Conservation (phyloP, 1,140 invertebrate genomes). For the Orchestia grillus region DNA sequence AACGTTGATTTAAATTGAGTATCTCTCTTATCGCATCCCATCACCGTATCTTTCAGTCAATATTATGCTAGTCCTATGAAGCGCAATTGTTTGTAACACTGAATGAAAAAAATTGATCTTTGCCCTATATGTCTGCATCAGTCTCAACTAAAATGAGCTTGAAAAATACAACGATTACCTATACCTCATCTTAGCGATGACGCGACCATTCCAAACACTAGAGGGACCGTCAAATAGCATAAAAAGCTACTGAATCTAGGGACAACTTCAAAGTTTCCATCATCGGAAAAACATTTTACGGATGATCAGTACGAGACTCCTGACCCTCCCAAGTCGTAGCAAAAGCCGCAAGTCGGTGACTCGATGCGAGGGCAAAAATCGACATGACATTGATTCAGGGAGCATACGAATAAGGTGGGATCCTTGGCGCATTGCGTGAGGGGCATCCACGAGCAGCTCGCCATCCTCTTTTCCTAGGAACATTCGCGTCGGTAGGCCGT, state of each 20-base stretch:
- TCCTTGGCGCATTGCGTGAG: slow-evolving; percentile 35
- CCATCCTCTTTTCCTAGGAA: neutral
- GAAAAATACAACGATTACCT: neutral
- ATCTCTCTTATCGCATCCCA: neutral
- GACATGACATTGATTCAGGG: slow-evolving; percentile 42
- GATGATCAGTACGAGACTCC: neutral
- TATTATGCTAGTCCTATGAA: neutral
- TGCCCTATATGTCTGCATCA: neutral
- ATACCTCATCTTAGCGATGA: neutral
- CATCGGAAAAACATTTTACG: neutral
- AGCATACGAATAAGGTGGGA: slow-evolving; percentile 14
- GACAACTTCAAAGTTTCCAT: neutral
- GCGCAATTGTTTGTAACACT: neutral
- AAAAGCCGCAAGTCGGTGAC: neutral
- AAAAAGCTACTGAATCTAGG: neutral
- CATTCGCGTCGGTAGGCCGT: neutral
- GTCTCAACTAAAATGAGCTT: neutral
- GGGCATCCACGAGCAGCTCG: slow-evolving; percentile 12
- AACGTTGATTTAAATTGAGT: neutral
- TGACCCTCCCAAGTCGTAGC: slow-evolving; percentile 1
- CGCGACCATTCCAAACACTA: neutral
- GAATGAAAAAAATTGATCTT: too few species aligned
- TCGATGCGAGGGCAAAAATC: neutral
- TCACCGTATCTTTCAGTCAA: neutral
- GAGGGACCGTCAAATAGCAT: neutral